Percentiles rank a stretch among this genome's conserved stretches.
These are phyloP conservation scores for Tinea pellionella DNA, from an alignment of 2,888 invertebrate species.

Conservation along the genomic window DNA sequence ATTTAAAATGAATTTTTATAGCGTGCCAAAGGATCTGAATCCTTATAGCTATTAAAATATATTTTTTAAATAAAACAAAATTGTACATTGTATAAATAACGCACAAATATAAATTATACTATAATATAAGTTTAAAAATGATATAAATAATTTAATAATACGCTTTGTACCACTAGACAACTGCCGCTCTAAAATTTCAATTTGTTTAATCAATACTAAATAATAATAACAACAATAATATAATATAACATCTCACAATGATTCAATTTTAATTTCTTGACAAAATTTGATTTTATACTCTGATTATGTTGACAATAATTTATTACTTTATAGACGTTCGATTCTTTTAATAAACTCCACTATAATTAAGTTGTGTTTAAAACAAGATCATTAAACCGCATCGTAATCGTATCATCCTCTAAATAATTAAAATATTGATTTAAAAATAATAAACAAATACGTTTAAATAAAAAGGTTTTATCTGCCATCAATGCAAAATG, in stretches of 20 bases:
- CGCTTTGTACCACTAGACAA: too few species aligned
- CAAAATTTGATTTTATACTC: neutral
- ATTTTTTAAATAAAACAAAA: too few species aligned
- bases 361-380: neutral
- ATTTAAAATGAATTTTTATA: neutral
- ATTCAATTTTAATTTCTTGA: neutral
- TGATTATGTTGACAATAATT: neutral
- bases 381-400: slow-evolving; percentile 2
- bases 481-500: neutral
- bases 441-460: neutral
- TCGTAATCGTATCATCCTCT: neutral
- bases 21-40: neutral
- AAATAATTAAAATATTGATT: neutral
- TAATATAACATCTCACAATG: too few species aligned
- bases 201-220: too few species aligned
- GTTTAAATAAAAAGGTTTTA: neutral
- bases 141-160: too few species aligned
- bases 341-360: neutral
- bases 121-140: too few species aligned
- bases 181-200: too few species aligned
- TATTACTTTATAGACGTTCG: neutral
- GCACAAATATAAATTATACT: too few species aligned
- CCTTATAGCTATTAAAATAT: too few species aligned
- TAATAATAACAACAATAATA: too few species aligned
- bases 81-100: too few species aligned